Evolutionary conservation across 2,888 invertebrate genomes (phyloP).

Genomic region (Cyclophora punctaria): DNA sequence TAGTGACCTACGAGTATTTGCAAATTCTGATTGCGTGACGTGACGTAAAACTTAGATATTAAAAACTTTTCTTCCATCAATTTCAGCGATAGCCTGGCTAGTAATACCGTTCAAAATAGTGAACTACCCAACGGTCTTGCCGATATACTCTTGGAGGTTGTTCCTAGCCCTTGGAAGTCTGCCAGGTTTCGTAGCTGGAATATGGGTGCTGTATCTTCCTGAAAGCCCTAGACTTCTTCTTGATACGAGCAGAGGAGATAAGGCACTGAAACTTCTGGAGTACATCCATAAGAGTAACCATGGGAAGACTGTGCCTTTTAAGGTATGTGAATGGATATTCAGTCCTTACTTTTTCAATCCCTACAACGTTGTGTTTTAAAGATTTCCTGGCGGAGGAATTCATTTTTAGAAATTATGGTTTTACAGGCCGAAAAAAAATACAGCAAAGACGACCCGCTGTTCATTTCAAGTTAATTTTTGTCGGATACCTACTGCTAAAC

Average conservation of each 20-base stretch:
- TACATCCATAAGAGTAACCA: conserved; percentile 73
- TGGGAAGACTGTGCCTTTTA: conserved; percentile 63
- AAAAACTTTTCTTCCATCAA: conserved; percentile 1
- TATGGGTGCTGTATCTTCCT: conserved; percentile 76
- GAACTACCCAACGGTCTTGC: conserved; percentile 43
- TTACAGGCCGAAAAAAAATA: no score
- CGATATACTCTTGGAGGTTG: conserved; percentile 82
- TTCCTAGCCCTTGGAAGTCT: conserved; percentile 78
- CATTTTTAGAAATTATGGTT: no score
- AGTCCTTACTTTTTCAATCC: neutral
- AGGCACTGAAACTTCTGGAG: conserved; percentile 75
- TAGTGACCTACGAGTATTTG: no score
- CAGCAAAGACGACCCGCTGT: no score
- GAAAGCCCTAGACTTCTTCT: conserved; percentile 82
- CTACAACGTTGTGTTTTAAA: neutral
- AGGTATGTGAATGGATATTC: conserved; percentile 41
- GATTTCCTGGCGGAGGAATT: no score
- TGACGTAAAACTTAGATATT: no score
- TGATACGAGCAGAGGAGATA: conserved; percentile 73
- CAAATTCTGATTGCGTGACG: no score
- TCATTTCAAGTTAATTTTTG: no score
- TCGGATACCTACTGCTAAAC: no score
- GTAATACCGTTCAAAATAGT: conserved; percentile 73
- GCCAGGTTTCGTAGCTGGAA: conserved; percentile 77
- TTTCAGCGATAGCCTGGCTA: conserved; percentile 78